Evolutionary conservation across 2,113 vertebrate species (phyloP).

Genomic region (Xenus cinereus): DNA sequence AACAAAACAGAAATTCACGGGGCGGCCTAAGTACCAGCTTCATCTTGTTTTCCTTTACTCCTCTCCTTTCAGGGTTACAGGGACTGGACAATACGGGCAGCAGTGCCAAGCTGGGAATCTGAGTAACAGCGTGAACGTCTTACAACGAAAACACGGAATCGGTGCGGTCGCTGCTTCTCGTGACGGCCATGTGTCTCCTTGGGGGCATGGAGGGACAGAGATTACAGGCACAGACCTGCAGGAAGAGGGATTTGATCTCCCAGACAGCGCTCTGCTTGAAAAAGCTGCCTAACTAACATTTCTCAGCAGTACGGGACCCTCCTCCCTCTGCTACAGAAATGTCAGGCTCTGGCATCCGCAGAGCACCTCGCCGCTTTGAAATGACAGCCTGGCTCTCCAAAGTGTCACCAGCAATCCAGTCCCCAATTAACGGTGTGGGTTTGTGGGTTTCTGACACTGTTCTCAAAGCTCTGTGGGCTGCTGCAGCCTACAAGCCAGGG

Average conservation of each 20-base stretch:
- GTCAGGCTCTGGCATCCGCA: conserved; percentile 46
- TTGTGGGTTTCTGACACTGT: conserved; percentile 65
- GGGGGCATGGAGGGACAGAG: background rate
- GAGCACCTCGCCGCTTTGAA: conserved; percentile 41
- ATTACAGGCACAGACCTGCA: background rate
- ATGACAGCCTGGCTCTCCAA: conserved; percentile 59
- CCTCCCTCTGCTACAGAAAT: conserved; percentile 7
- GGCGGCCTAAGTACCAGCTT: background rate
- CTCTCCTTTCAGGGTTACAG: background rate
- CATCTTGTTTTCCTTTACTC: background rate
- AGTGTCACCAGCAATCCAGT: conserved; percentile 54
- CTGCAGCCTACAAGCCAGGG: conserved; percentile 57
- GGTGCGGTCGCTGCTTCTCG: background rate
- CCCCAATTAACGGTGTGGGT: conserved; percentile 53
- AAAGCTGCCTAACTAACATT: conserved; percentile 16
- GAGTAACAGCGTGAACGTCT: background rate
- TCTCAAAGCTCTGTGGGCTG: conserved; percentile 63
- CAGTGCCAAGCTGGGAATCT: background rate
- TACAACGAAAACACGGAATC: background rate
- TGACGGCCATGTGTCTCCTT: fast-evolving
- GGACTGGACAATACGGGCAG: background rate
- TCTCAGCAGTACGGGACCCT: background rate
- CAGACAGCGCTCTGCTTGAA: background rate
- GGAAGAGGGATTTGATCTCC: background rate
- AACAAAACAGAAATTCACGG: background rate